Evolutionary conservation across 1,140 invertebrate genomes (phyloP).

Genomic region (Nomia melanderi): DNA sequence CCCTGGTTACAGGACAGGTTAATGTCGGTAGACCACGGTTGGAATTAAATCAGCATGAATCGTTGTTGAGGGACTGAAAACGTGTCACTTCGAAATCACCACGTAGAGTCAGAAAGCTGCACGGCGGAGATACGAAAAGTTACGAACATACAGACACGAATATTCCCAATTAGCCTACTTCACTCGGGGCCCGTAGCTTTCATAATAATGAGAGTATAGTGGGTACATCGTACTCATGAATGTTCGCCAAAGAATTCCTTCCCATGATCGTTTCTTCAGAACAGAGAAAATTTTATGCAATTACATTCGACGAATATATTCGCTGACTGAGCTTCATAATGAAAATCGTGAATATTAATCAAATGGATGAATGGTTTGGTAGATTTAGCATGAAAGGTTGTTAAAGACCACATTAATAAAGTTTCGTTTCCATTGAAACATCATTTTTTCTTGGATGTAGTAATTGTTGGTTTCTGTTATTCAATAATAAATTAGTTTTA

Average conservation of each 20-base stretch:
- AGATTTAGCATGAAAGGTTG: too few relatives aligned
- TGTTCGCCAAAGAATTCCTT: background rate
- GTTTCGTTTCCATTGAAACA: too few relatives aligned
- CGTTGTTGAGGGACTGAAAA: background rate
- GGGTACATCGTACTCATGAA: background rate
- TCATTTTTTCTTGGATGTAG: too few relatives aligned
- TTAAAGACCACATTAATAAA: too few relatives aligned
- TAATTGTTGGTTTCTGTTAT: too few relatives aligned
- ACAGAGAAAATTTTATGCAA: too few relatives aligned
- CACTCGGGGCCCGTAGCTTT: background rate
- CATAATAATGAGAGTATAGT: background rate
- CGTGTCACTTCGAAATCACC: background rate
- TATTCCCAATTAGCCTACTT: constrained; percentile 46
- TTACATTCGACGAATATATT: too few relatives aligned
- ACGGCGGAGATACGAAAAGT: constrained; percentile 15
- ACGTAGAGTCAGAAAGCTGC: constrained; percentile 1
- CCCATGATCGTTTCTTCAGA: background rate
- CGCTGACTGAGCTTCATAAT: too few relatives aligned
- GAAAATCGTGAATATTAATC: too few relatives aligned
- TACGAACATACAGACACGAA: constrained; percentile 31
- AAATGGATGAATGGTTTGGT: too few relatives aligned
- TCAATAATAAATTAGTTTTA: too few relatives aligned
- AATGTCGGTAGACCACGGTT: too few relatives aligned
- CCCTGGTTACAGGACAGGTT: background rate
- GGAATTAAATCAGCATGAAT: background rate